Evolutionary conservation across 2,888 invertebrate species (phyloP).

Genomic region (Tenthredo livida): DNA sequence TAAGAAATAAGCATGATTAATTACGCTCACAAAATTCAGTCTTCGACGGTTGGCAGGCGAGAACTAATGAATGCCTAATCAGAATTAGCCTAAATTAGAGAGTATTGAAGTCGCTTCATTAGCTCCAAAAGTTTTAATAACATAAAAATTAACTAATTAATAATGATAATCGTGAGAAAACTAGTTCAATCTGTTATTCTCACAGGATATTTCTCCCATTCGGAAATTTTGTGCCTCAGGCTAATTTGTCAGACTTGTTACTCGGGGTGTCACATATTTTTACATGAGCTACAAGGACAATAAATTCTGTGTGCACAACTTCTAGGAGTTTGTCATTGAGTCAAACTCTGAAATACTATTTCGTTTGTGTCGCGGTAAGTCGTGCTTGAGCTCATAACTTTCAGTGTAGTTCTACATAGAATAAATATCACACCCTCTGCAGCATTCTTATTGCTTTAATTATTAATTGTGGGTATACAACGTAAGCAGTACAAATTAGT

Average conservation of each 20-base stretch:
- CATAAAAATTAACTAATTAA: slow-evolving; percentile 15
- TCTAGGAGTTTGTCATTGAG: not conserved
- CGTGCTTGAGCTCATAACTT: not conserved
- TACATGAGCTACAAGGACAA: not conserved
- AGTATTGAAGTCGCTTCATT: slow-evolving; percentile 34
- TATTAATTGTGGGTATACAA: slow-evolving; percentile 2
- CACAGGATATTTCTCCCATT: not conserved
- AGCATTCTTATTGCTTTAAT: not conserved
- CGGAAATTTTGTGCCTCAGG: not conserved
- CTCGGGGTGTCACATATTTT: not conserved
- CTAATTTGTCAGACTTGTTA: slow-evolving; percentile 22
- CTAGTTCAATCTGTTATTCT: not conserved
- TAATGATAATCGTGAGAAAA: not conserved
- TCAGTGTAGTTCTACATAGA: not conserved
- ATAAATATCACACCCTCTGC: slow-evolving; percentile 11
- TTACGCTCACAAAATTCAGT: slow-evolving; percentile 14
- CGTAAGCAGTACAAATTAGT: slow-evolving; percentile 16
- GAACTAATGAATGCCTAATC: slow-evolving; percentile 37
- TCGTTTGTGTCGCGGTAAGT: not conserved
- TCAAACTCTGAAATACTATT: slow-evolving; percentile 12
- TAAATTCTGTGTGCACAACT: not conserved
- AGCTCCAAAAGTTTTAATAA: not conserved
- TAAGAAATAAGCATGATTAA: slow-evolving; percentile 30
- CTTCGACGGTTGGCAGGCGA: not conserved
- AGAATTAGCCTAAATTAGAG: slow-evolving; percentile 12